Evolutionary conservation across 2,797 vertebrate species (phyloP).

Genomic region (Trematomus bernacchii): DNA sequence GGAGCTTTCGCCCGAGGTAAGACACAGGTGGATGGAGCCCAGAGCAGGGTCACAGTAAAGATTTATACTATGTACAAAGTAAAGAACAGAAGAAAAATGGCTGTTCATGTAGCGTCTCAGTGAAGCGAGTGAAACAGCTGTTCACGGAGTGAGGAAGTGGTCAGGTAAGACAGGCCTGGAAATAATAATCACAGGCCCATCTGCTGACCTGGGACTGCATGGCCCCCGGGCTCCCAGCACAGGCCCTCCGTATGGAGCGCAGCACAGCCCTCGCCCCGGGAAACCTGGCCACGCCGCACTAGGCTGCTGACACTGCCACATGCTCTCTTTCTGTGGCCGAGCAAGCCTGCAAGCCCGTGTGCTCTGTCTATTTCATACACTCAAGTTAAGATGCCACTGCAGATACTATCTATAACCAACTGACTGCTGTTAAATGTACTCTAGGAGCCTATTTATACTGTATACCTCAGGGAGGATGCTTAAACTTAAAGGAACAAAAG

Average conservation of each 20-base stretch:
- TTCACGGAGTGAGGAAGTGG: conserved; percentile 94
- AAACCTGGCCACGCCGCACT: conserved; percentile 83
- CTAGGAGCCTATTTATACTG: conserved; percentile 59
- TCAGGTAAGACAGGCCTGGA: conserved; percentile 95
- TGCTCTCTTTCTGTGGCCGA: conserved; percentile 82
- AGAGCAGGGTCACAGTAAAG: conserved; percentile 95
- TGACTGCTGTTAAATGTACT: conserved; percentile 49
- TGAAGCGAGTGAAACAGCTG: conserved; percentile 97
- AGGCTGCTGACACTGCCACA: conserved; percentile 89
- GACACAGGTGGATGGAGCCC: conserved; percentile 96
- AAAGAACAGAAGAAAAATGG: conserved; percentile 98
- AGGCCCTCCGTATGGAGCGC: conserved; percentile 92
- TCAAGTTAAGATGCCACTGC: conserved; percentile 67
- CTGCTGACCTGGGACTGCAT: conserved; percentile 95
- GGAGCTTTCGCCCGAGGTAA: conserved; percentile 90
- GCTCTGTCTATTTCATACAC: conserved; percentile 49
- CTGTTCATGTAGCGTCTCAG: conserved; percentile 88
- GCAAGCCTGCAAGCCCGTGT: conserved; percentile 53
- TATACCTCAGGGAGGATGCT: conserved; percentile 49
- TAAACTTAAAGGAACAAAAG: conserved; percentile 68
- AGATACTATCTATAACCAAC: conserved; percentile 67
- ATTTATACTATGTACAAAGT: conserved; percentile 96
- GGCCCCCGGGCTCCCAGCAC: conserved; percentile 91
- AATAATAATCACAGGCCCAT: conserved; percentile 98
- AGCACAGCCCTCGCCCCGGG: conserved; percentile 83